phyloP scores from a whole-genome alignment of 2,888 invertebrate genomes.

The Drosophila robusta region DNA sequence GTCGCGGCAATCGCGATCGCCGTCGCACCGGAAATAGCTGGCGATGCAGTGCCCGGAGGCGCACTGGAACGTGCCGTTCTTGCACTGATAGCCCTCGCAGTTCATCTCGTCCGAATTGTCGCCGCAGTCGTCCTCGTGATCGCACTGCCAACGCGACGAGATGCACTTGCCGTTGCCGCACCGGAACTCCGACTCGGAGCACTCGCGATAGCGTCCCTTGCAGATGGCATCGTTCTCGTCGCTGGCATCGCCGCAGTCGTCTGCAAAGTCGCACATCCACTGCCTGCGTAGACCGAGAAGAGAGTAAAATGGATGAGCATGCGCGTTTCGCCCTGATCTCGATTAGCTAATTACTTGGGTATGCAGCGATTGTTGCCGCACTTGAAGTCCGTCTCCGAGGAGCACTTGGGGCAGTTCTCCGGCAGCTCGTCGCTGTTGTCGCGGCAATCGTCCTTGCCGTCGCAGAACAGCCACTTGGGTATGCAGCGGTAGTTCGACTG shows the following conservation, averaged over 20 bases:
- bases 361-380: constrained; percentile 96
- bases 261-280: constrained; percentile 98
- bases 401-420: constrained; percentile 96
- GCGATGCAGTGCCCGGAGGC: constrained; percentile 97
- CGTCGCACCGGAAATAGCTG: constrained; percentile 94
- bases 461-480: constrained; percentile 99
- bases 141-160: constrained; percentile 96
- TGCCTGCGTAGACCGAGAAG: constrained; percentile 85
- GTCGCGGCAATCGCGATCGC: constrained; percentile 94
- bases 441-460: constrained; percentile 98
- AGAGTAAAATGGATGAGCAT: too few relatives aligned
- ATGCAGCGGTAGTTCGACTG: constrained; percentile 97
- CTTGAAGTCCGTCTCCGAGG: constrained; percentile 94
- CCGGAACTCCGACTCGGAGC: constrained; percentile 96
- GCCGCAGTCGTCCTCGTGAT: constrained; percentile 98
- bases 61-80: constrained; percentile 96
- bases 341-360: constrained; percentile 86
- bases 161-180: constrained; percentile 96
- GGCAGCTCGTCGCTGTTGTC: constrained; percentile 97
- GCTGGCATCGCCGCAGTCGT: constrained; percentile 97
- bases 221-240: constrained; percentile 94
- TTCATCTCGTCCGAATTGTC: constrained; percentile 96
- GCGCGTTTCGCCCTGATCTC: too few relatives aligned
- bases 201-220: constrained; percentile 93
- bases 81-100: constrained; percentile 93